Base-by-base conservation (phyloP, 2,113 vertebrate species). In the Plecotus auritus region DNA sequence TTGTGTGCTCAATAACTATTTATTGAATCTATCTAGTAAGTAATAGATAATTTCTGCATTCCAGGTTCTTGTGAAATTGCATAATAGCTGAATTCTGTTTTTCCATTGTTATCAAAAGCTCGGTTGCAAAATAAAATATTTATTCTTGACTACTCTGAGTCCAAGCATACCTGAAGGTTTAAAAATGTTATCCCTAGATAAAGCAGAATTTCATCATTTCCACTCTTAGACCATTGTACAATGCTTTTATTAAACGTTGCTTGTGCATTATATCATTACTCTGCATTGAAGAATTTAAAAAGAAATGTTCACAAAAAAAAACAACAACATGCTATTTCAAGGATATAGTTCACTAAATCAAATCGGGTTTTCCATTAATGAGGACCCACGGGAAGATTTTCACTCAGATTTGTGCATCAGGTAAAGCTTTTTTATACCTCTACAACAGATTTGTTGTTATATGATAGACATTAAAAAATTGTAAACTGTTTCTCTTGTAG, bases 261-360 rank as follows among this genome's bases (percentile, higher is more conserved):
- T 69, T 87, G 61, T 14, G 17, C 22, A 67, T 80, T 91, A 18
- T 59, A 64, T 93, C 90, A 82, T 94, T 88, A 87, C 37, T 85
- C 9, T 85, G 12, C 32, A 70, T 4, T 82, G 88, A 96, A 88
- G 40, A 94, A 40, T 92, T 96, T 94, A 54, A 87, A 93, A 94
- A 67, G 66, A 77, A 90, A 64, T 85, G 78, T 93, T 87, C 45
- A 26, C 72, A 22, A 81, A 74, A 80, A 82, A 76, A 78, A 51
- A 54, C n/a, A n/a, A 40, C 4, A 56, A 49, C 8, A 67, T 37
- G 26, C 51, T 85, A 40, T 84, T 72, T 9, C 20, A 61, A 81
- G n/a, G 17, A 30, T 87, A 37, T 10, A 76, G 56, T 85, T 92
- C 64, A 81, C 56, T 87, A 81, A 95, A 90, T 91, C 95, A 85